Conservation (phyloP, 2,113 vertebrate genomes). For the Triplophysa rosa region DNA sequence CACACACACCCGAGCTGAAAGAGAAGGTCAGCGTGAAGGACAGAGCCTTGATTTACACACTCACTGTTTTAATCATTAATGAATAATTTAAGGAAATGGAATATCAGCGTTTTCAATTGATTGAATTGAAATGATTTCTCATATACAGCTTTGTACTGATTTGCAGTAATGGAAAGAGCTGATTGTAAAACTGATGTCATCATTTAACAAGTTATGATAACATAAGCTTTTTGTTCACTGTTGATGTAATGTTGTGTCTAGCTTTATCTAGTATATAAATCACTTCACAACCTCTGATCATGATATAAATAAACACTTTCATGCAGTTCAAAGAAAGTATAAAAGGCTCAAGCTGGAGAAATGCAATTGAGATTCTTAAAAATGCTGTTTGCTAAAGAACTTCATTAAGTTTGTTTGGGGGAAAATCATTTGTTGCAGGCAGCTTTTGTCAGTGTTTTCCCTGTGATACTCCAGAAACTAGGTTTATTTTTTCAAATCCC, state of each 20-base stretch:
- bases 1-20: slow-evolving; percentile 17
- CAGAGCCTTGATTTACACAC: slow-evolving; percentile 32
- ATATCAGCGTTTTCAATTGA: slow-evolving; percentile 19
- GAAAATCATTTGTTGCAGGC: slow-evolving; percentile 4
- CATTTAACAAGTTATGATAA: not conserved
- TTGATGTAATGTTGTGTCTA: slow-evolving; percentile 3
- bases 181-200: not conserved
- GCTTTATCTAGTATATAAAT: not conserved
- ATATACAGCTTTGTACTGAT: not conserved
- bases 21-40: slow-evolving; percentile 37
- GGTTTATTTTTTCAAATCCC: slow-evolving; percentile 20
- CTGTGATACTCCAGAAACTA: slow-evolving; percentile 3
- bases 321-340: slow-evolving; percentile 5
- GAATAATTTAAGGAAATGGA: slow-evolving; percentile 15
- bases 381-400: not conserved
- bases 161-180: not conserved
- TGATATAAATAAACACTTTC: not conserved
- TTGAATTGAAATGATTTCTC: not conserved
- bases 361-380: slow-evolving; percentile 1
- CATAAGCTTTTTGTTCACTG: not conserved
- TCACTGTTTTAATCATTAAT: slow-evolving; percentile 14
- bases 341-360: not conserved
- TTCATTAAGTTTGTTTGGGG: slow-evolving; percentile 2
- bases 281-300: not conserved
- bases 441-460: slow-evolving; percentile 1